phyloP scores from a whole-genome alignment of 2,888 invertebrate species.

The Stegophylla sp. region DNA sequence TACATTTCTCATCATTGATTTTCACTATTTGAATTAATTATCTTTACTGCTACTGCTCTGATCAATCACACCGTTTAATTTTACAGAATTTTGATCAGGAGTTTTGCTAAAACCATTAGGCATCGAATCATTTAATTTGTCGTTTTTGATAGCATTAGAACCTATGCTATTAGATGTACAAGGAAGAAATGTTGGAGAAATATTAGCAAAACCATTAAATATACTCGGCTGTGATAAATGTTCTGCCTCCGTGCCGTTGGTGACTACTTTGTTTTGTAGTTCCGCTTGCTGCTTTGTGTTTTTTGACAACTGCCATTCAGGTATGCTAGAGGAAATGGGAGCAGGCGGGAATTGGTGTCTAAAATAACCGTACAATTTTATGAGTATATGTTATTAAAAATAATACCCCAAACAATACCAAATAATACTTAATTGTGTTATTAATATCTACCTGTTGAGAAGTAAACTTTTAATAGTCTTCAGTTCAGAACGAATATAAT shows the following conservation, averaged over 20 bases:
- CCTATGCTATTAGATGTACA: background rate
- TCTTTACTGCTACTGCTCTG: no score
- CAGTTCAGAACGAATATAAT: slow-evolving; percentile 13
- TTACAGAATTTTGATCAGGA: no score
- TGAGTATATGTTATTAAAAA: no score
- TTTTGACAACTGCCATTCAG: slow-evolving; percentile 33
- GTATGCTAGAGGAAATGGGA: background rate
- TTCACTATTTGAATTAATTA: no score
- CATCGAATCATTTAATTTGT: no score
- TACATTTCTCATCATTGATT: background rate
- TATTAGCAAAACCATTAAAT: background rate
- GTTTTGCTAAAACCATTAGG: no score
- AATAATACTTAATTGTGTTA: background rate
- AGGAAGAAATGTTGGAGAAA: no score
- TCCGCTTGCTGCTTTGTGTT: background rate
- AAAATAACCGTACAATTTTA: background rate
- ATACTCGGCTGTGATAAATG: background rate
- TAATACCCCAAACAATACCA: no score
- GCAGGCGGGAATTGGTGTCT: slow-evolving; percentile 53
- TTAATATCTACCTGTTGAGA: slow-evolving; percentile 37
- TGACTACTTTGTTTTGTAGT: slow-evolving; percentile 4
- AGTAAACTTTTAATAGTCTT: slow-evolving; percentile 42
- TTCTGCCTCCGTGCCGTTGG: background rate
- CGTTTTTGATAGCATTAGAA: no score
- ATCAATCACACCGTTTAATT: no score